Base-by-base conservation (phyloP, 1,140 invertebrate species). In the Scaptomyza montana region DNA sequence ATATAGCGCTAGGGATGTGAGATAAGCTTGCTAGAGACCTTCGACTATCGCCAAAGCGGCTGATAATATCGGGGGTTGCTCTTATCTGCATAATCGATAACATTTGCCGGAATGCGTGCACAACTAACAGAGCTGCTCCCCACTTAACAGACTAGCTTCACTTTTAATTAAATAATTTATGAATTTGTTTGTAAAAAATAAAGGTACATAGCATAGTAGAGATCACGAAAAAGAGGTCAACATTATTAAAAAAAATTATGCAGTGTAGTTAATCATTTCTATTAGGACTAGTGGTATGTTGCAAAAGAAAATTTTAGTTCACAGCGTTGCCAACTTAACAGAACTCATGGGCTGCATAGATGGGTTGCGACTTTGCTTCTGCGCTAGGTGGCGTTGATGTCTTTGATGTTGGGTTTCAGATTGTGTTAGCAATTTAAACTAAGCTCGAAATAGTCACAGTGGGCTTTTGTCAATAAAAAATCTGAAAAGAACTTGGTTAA, bases 1-100 rank as follows among this genome's bases (percentile, higher is more conserved):
- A 69, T 55, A 60, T 54, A 62, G 54, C 49, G 63, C 61, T 65
- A 70, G 67, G 21, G 67, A 62, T 70, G 67, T 70, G 67, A 61
- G 61, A 67, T 53, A 30, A 72, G 57, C 50, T 46, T 66, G 13
- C 50, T 66, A 46, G 39, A 51, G 54, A 5, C 36, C 25, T 28
- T n/a, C 9, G 49, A 56, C 30, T 56, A 71, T 71, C 61, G 61
- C 8, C 21, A 57, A 65, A 57, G 41, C 53, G 7, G 12, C 16
- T 71, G 46, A 53, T 65, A 59, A 25, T 66, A 70, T 66, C 62
- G 51, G 53, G 13, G 36, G 54, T 59, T 30, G 39, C 55, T 65
- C 53, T 71, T 60, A 72, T 71, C 47, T 72, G 47, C 39, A 60
- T 53, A 66, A 45, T 66, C 62, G 53, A 59, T 65, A 63, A 16